Evolutionary conservation across 2,888 invertebrate species (phyloP), one percentile per base, ranked within the genome.

Genomic region (Drosophila prostipennis): DNA sequence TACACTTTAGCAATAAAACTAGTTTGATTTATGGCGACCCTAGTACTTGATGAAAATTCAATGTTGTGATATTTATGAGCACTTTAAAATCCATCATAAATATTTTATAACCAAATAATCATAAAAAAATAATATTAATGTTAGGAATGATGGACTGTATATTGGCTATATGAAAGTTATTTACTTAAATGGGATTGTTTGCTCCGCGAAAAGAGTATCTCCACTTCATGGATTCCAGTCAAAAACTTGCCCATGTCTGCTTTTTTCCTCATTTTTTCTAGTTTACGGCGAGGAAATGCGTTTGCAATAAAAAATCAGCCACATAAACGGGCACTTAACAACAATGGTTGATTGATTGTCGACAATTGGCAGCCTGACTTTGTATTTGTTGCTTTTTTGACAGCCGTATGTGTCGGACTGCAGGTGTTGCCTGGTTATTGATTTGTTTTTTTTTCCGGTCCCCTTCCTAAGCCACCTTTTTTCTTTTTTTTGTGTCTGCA

Each of bases 321-420:
- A 68, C 74, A 64, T 72, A 55, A 74, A 55, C 77, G 64, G 53
- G 70, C 68, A 78, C 68, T 78, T 76, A 77, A 78, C 75, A 79
- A 68, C 78, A 79, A 75, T 75, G 74, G 79, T 77, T 89, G 89
- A 89, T 89, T 89, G 89, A 89, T 89, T 87, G 78, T 76, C 89
- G 65, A 81, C 86, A 79, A 85, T 88, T 83, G 74, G 59, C 71
- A 69, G 69, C 43, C 76, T 65, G 76, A 80, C 48, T 64, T 11
- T 34, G 48, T 65, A 36, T 67, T 58, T 59, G 58, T 70, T 57
- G 68, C 54, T 48, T 55, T 71, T 69, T 72, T 64, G 65, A 61
- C 72, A 73, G 55, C 58, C 52, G 19, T 61, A 40, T 49, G 45
- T 26, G 26, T 49, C 36, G 42, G 46, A 34, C 49, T 72, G 72